Base-by-base conservation (phyloP, 2,113 vertebrate species). In the Otus sunia region DNA sequence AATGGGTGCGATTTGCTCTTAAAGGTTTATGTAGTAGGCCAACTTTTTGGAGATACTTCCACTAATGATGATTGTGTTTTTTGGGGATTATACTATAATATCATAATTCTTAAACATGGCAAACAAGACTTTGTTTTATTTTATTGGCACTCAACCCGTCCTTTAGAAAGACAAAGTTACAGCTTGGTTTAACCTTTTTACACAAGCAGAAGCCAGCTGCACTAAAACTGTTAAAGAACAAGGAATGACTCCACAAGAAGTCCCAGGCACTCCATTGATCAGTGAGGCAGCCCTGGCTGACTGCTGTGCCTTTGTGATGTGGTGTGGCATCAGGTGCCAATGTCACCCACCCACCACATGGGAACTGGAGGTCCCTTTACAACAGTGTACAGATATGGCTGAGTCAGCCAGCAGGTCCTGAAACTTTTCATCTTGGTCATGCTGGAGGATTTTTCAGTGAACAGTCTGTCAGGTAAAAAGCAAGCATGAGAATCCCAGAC, bases 341-440 rank as follows among this genome's bases (percentile, higher is more conserved):
- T 32, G 56, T 4, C 32, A 49, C 25, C 14, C 39, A 72, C 29
- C 17, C 63, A 55, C 14, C 23, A 9, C 52, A 3, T 1, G 34
- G 63, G 41, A 72, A 29, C 15, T 29, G 58, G 56, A 71, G 11
- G 18, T 34, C 15, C 50, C 50, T 71, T 75, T 15, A 8, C 13
- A 6, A 22, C 0, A 4, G 13, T 7, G 18, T 12, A 6, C 0
- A 2, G 30, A 14, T 29, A 49, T 0, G 8, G 13, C 32, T 34
- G 45, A 77, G 39, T 32, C 56, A 77, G n/a, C 15, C 69, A 53
- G 37, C 9, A 39, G 50, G 25, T 39, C 37, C 66, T 67, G 29
- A 36, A 52, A 49, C 12, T 26, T 22, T n/a, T 60, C 18, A 8
- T 55, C n/a, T 36, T 36, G 12, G 25, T 36, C 56, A 30, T 1